These are phyloP conservation scores for Leptinotarsa lineolata DNA, from an alignment of 1,140 invertebrate genomes.

Conservation along the genomic window DNA sequence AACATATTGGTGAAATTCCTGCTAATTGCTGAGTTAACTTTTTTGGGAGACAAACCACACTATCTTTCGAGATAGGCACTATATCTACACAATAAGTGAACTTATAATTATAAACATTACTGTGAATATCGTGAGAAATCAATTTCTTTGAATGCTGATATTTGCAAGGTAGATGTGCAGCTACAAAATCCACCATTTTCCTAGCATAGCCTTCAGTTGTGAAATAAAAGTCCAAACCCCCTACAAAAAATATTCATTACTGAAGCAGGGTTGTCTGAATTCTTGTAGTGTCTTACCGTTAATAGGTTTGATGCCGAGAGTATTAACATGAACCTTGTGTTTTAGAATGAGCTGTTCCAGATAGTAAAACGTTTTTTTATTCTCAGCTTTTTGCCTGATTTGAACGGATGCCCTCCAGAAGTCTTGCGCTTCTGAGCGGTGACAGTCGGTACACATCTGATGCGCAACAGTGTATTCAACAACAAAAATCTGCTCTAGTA, in stretches of 20 bases:
- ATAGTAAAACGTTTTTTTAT: constrained; percentile 98
- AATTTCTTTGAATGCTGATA: constrained; percentile 91
- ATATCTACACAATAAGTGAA: constrained; percentile 93
- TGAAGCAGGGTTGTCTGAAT: constrained; percentile 31
- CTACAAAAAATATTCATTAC: constrained; percentile 60
- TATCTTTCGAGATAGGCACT: constrained; percentile 95
- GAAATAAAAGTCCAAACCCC: constrained; percentile 97
- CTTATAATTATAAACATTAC: constrained; percentile 97
- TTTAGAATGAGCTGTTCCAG: constrained; percentile 97
- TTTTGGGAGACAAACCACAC: constrained; percentile 89
- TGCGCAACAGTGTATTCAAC: constrained; percentile 90
- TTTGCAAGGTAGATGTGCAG: constrained; percentile 82
- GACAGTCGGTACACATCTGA: constrained; percentile 98
- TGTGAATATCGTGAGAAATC: constrained; percentile 96
- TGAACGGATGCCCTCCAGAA: constrained; percentile 94
- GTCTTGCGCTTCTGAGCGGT: constrained; percentile 95
- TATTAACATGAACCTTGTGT: constrained; percentile 89
- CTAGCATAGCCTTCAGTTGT: constrained; percentile 85
- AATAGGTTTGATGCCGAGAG: constrained; percentile 91
- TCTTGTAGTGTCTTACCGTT: constrained; percentile 67
- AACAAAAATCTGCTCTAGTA: constrained; percentile 89
- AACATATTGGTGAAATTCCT: constrained; percentile 89
- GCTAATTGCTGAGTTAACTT: constrained; percentile 87
- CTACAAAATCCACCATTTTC: constrained; percentile 95
- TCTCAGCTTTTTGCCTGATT: constrained; percentile 84